Evolutionary conservation across 2,888 invertebrate species (phyloP), one percentile per base, ranked within the genome.

Genomic region (Candidula unifasciata): DNA sequence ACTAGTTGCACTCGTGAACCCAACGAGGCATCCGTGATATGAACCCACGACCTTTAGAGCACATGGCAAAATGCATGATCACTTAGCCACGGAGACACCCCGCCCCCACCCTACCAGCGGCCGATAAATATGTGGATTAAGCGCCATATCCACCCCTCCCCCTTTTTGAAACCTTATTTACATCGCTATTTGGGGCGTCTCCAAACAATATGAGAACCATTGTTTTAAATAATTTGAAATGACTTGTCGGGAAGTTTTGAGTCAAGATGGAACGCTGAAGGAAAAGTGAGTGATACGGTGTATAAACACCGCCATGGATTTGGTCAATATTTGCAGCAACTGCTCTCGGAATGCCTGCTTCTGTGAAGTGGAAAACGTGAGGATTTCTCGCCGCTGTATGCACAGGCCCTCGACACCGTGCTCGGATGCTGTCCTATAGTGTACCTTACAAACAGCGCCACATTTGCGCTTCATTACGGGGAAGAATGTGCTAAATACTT

Each of bases 341-440:
- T 69, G 69, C 57, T 66, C 52, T 3, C 78, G 71, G 83, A 79
- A 57, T 79, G 79, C 37, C 27, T 24, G 35, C 44, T 68, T 73
- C 83, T 79, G 79, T 79, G 83, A 83, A 79, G 83, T 83, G 79
- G 73, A 79, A 79, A 79, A 73, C 79, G 73, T 73, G 83, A 78
- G 60, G 83, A 71, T 35, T 60, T 60, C 37, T 37, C 44, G 60
- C 13, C 54, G 30, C 71, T 80, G 80, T 80, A 35, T 66, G 74
- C 82, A 33, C 60, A 74, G 66, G 66, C 71, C 60, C 64, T 73
- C 21, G 16, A 27, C 27, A 24, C 30, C 71, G 5, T 13, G 71
- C 27, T 33, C 6, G 57, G 54, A 30, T n/a, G 33, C 35, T 52
- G 18, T 68, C 68, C n/a, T 27, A 8, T 71, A 54, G 69, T 77